Evolutionary conservation across 2,888 invertebrate species (phyloP).

Genomic region (Leptinotarsa juncta): DNA sequence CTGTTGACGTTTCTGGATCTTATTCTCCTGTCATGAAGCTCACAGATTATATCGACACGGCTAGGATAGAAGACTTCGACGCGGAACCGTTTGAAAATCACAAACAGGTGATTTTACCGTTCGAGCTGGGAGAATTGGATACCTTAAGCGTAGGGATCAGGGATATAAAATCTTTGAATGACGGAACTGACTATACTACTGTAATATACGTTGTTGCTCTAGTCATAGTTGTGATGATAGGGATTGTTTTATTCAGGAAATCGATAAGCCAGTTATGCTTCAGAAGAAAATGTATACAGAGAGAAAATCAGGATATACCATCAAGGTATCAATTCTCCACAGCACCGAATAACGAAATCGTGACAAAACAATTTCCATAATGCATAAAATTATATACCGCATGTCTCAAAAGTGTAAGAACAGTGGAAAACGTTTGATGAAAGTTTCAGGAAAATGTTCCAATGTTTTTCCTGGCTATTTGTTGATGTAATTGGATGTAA

Average conservation of each 20-base stretch:
- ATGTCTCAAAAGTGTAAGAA: no score
- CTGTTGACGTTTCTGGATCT: background rate
- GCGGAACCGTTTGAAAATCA: background rate
- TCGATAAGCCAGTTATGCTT: background rate
- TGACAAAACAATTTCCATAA: background rate
- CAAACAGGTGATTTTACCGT: background rate
- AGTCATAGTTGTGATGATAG: background rate
- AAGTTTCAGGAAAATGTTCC: no score
- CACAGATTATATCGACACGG: conserved; percentile 3
- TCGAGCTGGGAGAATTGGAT: background rate
- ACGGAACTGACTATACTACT: background rate
- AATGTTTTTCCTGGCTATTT: no score
- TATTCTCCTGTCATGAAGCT: background rate
- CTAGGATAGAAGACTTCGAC: background rate
- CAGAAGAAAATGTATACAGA: background rate
- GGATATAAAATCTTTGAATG: background rate
- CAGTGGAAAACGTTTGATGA: no score
- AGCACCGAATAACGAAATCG: background rate
- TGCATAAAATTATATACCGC: no score
- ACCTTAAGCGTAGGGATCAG: background rate
- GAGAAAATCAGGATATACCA: background rate
- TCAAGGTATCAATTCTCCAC: background rate
- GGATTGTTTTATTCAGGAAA: conserved; percentile 13
- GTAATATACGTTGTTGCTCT: background rate
- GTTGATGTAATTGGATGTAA: no score